Base-by-base conservation (phyloP, 2,797 vertebrate genomes). In the Odontamblyopus lacepedii region DNA sequence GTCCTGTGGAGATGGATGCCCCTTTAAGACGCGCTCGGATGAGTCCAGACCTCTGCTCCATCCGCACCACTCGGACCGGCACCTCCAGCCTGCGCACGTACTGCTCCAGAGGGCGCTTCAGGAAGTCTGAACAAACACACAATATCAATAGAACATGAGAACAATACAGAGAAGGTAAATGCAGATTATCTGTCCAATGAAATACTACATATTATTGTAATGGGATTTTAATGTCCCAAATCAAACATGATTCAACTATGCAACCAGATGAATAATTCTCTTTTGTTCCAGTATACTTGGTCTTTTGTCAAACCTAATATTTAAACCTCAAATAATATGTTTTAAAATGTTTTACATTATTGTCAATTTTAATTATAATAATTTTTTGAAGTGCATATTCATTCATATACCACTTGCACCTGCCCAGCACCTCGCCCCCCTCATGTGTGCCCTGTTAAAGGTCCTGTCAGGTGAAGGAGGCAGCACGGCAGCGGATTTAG, bases 21-120 rank as follows among this genome's bases (percentile, higher is more conserved):
- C 98, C 98, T 91, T 97, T 98, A 80, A 99, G 95, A 60, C 98
- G 95, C 68, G 97, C 98, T 50, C 98, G 94, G 77, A 99, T 99
- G 76, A 99, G 92, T 70, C 98, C 98, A 4, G 97, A 99, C 64
- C 98, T 95, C 76, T 98, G 96, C 77, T 99, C 98, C 98, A 99
- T 99, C 85, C 98, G 95, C 88, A 99, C 94, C 65, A 99, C 96
- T 63, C 94, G 93, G 83, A 99, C 96, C 6, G 96, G 97, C 65
- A 99, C 94, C 87, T 96, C 95, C 80, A 99, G 83, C 87, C 93
- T 96, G 84, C 93, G 95, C 82, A 98, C 97, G 4, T 99, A 99
- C 85, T 93, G 97, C 87, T 99, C 98, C 90, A 99, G 80, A 0
- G 92, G 96, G 72, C 96, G 95, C 92, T 99, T 99, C 78, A 99